Conservation (phyloP, 1,140 invertebrate species). For the Drosophila tani region DNA sequence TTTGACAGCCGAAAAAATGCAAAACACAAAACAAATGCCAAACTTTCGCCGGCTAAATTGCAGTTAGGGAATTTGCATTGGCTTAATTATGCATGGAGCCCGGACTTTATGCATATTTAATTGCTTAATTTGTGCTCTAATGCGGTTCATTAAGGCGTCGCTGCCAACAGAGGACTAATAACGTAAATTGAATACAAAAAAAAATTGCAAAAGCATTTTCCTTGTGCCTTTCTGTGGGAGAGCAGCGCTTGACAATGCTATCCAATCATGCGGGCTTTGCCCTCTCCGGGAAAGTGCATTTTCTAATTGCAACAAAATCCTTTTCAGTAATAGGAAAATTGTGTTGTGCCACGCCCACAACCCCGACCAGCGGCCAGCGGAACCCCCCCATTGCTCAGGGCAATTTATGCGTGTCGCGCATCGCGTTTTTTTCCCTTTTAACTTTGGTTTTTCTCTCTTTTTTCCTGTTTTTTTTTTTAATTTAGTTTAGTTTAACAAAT, state of each 20-base stretch:
- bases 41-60: conserved; percentile 31
- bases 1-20: conserved; percentile 43
- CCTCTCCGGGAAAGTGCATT: conserved; percentile 63
- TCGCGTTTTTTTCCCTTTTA: conserved; percentile 36
- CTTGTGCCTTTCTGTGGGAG: neutral
- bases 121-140: conserved; percentile 64
- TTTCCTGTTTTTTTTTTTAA: conserved; percentile 2
- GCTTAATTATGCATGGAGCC: conserved; percentile 55
- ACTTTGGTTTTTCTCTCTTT: neutral
- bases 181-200: conserved; percentile 1
- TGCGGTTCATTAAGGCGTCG: conserved; percentile 50
- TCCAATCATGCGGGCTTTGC: conserved; percentile 5
- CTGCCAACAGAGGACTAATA: conserved; percentile 24
- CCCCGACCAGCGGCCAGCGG: neutral
- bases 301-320: conserved; percentile 82
- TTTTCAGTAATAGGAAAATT: conserved; percentile 77
- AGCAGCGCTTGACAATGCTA: conserved; percentile 9
- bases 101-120: conserved; percentile 69
- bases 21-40: conserved; percentile 21
- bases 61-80: conserved; percentile 35
- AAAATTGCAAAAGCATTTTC: neutral
- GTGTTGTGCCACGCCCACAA: conserved; percentile 56
- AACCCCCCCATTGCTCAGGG: conserved; percentile 16
- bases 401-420: conserved; percentile 66
- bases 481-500: conserved; percentile 26